A percentile compares a stretch with the other conserved stretches of the same genome.
Conservation (phyloP, 2,888 invertebrate genomes). For the Stenodera caucasica region DNA sequence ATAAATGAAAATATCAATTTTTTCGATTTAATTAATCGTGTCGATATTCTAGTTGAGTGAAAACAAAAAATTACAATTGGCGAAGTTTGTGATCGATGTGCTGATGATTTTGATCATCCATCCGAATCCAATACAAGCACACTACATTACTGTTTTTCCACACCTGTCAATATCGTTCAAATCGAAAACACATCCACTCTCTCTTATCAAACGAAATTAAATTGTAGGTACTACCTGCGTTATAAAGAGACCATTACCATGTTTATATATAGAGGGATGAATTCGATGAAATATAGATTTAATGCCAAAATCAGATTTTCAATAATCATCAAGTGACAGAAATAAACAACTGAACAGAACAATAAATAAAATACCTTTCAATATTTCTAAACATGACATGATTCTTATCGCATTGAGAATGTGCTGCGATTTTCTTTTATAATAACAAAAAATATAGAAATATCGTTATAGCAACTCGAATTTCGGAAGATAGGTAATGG, state of each 20-base stretch:
- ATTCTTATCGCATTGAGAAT: neutral
- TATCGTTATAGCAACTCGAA: neutral
- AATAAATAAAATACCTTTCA: neutral
- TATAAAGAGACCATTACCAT: neutral
- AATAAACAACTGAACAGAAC: neutral
- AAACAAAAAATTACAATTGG: no score
- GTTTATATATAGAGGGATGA: neutral
- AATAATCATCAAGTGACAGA: neutral
- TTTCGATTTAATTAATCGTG: no score
- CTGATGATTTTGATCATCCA: neutral
- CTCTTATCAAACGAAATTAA: neutral
- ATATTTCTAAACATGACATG: neutral
- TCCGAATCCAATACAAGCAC: neutral
- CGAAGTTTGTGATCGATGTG: neutral
- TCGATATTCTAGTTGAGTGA: no score
- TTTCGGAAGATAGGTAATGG: neutral
- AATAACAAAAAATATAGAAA: no score
- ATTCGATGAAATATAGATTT: neutral
- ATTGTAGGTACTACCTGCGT: neutral
- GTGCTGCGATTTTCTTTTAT: neutral
- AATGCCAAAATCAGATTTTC: neutral
- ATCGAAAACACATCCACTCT: neutral
- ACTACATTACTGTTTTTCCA: constrained; percentile 1
- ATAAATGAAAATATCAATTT: no score
- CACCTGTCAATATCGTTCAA: constrained; percentile 1